Percentiles rank a stretch among this genome's conserved stretches.
Conservation (phyloP, 2,113 vertebrate genomes). For the Bubo bubo region DNA sequence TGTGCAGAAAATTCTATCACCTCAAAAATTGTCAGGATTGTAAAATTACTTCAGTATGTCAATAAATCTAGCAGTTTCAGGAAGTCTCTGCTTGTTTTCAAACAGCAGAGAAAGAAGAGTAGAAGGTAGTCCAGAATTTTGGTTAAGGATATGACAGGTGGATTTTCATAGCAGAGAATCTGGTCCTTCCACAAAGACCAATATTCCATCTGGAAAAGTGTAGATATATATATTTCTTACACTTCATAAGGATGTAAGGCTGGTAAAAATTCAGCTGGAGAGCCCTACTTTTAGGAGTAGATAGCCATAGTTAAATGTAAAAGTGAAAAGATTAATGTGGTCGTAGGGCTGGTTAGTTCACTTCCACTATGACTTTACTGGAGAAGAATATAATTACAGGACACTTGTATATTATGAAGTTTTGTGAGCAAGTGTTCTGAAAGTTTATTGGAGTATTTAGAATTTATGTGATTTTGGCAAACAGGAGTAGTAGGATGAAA, state of each 20-base stretch:
- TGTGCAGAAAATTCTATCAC: neutral
- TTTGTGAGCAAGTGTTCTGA: neutral
- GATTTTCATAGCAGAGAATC: neutral
- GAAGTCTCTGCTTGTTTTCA: neutral
- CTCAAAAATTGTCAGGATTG: neutral
- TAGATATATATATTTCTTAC: neutral
- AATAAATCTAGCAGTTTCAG: neutral
- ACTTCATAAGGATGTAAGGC: neutral
- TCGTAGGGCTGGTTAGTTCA: neutral
- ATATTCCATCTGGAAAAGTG: neutral
- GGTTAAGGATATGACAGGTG: neutral
- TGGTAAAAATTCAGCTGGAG: neutral
- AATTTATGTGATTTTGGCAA: neutral
- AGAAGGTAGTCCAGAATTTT: neutral
- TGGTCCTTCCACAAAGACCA: neutral
- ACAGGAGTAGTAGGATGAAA: neutral
- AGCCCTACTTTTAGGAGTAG: neutral
- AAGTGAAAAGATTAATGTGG: neutral
- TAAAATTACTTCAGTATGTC: neutral
- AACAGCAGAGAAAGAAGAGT: neutral
- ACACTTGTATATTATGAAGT: neutral
- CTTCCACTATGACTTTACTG: neutral
- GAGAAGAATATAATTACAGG: neutral
- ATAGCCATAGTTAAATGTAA: neutral
- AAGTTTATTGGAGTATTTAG: neutral